Conservation (phyloP, 1,140 invertebrate species). For the Neodiprion lecontei region DNA sequence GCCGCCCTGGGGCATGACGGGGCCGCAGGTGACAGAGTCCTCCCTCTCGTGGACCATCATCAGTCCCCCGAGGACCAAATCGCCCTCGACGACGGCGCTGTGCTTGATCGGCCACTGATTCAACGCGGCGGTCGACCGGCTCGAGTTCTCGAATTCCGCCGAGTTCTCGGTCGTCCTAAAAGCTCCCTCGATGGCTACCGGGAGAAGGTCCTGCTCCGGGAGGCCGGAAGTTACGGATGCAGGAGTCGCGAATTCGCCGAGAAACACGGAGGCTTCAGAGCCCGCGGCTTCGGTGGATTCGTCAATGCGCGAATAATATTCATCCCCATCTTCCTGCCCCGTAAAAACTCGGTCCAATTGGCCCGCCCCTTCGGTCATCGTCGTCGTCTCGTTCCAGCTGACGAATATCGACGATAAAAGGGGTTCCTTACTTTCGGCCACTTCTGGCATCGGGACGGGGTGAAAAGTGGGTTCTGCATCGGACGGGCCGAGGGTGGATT, state of each 20-base stretch:
- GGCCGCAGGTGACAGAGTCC: conserved; percentile 82
- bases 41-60: conserved; percentile 97
- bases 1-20: conserved; percentile 94
- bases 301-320: no score
- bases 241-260: no score
- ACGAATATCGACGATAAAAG: not conserved
- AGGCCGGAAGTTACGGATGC: no score
- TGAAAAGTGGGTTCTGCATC: no score
- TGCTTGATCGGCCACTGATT: conserved; percentile 82
- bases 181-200: no score
- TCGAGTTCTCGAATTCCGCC: not conserved
- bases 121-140: not conserved
- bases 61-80: conserved; percentile 84
- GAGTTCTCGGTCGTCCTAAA: not conserved
- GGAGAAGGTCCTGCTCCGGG: no score
- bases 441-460: not conserved
- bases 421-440: not conserved
- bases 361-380: not conserved
- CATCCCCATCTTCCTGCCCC: not conserved
- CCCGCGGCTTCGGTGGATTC: no score
- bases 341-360: not conserved
- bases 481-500: no score
- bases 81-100: conserved; percentile 84
- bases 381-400: not conserved
- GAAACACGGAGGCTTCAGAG: no score